Conservation (phyloP, 1,140 invertebrate species). For the Drosophila guanche region DNA sequence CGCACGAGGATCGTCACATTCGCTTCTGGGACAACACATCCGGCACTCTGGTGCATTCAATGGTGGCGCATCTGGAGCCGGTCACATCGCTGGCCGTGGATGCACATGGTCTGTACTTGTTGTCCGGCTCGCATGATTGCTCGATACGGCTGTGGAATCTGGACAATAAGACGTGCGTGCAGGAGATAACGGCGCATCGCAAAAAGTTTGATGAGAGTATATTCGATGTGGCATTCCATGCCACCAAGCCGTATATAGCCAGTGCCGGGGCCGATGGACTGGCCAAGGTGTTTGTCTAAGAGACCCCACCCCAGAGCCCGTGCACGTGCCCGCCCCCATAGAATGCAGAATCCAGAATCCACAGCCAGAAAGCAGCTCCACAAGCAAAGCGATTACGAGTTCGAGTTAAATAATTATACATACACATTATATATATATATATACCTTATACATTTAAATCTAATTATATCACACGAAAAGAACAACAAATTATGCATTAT, state of each 20-base stretch:
- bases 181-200: slow-evolving; percentile 99
- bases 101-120: slow-evolving; percentile 98
- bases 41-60: slow-evolving; percentile 97
- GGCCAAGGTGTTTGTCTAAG: slow-evolving; percentile 97
- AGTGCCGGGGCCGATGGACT: slow-evolving; percentile 99
- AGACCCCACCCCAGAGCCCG: neutral
- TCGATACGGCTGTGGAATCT: slow-evolving; percentile 99
- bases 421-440: slow-evolving; percentile 60
- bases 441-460: slow-evolving; percentile 67
- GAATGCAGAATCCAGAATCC: slow-evolving; percentile 43
- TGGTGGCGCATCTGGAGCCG: slow-evolving; percentile 99
- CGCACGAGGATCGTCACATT: slow-evolving; percentile 99
- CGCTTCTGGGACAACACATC: slow-evolving; percentile 98
- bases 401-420: slow-evolving; percentile 81
- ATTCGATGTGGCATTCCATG: slow-evolving; percentile 99
- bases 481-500: slow-evolving; percentile 55
- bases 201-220: slow-evolving; percentile 99
- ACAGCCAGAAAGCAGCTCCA: slow-evolving; percentile 42
- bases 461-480: slow-evolving; percentile 59
- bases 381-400: slow-evolving; percentile 68
- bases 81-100: slow-evolving; percentile 99
- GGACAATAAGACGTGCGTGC: slow-evolving; percentile 97
- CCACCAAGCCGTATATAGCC: slow-evolving; percentile 98
- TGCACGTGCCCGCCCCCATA: neutral
- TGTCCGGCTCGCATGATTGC: slow-evolving; percentile 99